Base-by-base conservation (phyloP, 2,797 vertebrate genomes). In the Rhodeus uyekii region DNA sequence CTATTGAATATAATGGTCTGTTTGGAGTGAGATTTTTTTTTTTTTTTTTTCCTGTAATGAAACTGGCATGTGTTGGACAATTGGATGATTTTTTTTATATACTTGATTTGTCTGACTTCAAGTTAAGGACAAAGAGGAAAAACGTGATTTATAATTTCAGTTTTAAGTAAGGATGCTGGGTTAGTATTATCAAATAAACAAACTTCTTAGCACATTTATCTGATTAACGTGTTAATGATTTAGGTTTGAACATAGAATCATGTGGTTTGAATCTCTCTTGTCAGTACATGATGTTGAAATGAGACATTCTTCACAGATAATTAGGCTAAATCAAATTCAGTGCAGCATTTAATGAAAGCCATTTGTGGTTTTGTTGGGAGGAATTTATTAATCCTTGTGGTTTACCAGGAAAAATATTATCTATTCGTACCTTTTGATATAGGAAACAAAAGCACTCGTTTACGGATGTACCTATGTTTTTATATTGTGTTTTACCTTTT, bases 1-100 rank as follows among this genome's bases (percentile, higher is more conserved):
- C 48, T 83, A 55, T 19, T 68, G 75, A 53, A 71, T 76, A 16
- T 72, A 79, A 84, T 61, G 71, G 64, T 76, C 75, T 85, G 67
- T 84, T 78, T 76, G 46, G 55, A 82, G 24, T 77, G 36, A 38
- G 12, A 67, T 64, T 84, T 27, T 67, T 68, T 74, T n/a, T 64
- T 84, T 27, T 67, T 68, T 74, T n/a, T n/a, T n/a, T n/a, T n/a
- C n/a, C 44, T 76, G 48, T 29, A 79, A 64, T 55, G 81, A 79
- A 69, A 24, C 38, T 78, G 81, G 58, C 67, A 81, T 60, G 68
- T 27, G 46, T 65, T 81, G 68, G 53, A 85, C 50, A 63, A 63
- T 46, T 38, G 34, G 39, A 83, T 42, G 14, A 61, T 7, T 16
- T 72, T 76, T 79, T 80, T 64, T 36, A 46, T 67, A 65, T 22